phyloP scores from a whole-genome alignment of 2,888 invertebrate genomes.

The Scrobipalpa atriplicella region DNA sequence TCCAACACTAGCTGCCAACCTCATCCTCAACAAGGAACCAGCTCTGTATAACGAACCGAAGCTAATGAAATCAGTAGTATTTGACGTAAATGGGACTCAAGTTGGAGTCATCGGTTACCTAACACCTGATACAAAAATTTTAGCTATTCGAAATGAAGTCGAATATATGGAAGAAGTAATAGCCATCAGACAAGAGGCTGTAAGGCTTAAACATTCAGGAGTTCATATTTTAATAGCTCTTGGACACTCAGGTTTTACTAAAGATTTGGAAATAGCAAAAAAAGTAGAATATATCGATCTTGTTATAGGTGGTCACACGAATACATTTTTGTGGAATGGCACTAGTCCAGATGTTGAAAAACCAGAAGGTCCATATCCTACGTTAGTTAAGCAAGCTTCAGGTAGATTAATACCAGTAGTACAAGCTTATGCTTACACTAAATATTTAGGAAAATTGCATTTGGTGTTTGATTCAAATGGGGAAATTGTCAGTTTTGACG shows the following conservation, averaged over 20 bases:
- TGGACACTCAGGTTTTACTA: slow-evolving; percentile 93
- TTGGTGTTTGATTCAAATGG: slow-evolving; percentile 88
- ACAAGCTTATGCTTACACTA: slow-evolving; percentile 95
- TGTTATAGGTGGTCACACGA: slow-evolving; percentile 95
- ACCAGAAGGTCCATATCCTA: slow-evolving; percentile 90
- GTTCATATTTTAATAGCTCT: slow-evolving; percentile 92
- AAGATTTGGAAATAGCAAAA: slow-evolving; percentile 89
- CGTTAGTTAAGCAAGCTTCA: slow-evolving; percentile 85
- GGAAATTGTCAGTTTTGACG: slow-evolving; percentile 85
- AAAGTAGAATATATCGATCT: slow-evolving; percentile 91
- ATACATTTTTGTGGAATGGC: slow-evolving; percentile 94
- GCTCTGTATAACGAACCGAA: slow-evolving; percentile 76
- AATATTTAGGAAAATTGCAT: slow-evolving; percentile 92
- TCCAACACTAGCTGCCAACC: slow-evolving; percentile 90
- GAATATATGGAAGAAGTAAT: slow-evolving; percentile 87
- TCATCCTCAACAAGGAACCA: slow-evolving; percentile 86
- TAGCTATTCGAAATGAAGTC: slow-evolving; percentile 82
- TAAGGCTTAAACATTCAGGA: slow-evolving; percentile 83
- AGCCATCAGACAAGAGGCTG: slow-evolving; percentile 86
- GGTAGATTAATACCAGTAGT: slow-evolving; percentile 91
- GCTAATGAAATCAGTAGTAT: slow-evolving; percentile 85
- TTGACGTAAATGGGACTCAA: slow-evolving; percentile 84
- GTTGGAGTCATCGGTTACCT: slow-evolving; percentile 94
- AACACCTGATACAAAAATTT: slow-evolving; percentile 88
- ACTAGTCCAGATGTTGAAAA: slow-evolving; percentile 86